Evolutionary conservation across 2,888 invertebrate species (phyloP).

Genomic region (Boloria selene): DNA sequence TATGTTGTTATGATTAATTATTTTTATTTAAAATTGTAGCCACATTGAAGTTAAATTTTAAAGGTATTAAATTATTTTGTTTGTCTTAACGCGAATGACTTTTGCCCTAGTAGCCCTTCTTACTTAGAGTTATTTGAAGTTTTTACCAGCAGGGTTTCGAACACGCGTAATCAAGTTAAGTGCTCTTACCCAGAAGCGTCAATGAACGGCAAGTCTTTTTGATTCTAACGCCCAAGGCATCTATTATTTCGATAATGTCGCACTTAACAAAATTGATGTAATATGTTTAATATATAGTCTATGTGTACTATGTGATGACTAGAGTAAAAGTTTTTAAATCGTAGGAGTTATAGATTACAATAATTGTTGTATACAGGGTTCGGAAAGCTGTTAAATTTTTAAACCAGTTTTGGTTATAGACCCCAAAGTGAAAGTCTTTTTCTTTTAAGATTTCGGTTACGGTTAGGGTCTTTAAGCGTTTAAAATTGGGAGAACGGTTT

Average conservation of each 20-base stretch:
- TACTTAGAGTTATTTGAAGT: conserved; percentile 48
- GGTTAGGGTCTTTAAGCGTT: too few species aligned
- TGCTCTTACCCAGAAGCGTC: conserved; percentile 70
- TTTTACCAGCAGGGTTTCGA: conserved; percentile 58
- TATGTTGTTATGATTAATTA: too few species aligned
- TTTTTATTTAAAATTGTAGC: too few species aligned
- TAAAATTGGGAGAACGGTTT: too few species aligned
- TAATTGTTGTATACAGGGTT: neutral
- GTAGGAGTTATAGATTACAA: neutral
- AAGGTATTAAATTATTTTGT: neutral
- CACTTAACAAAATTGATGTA: conserved; percentile 61
- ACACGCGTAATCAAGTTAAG: conserved; percentile 80
- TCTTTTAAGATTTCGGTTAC: too few species aligned
- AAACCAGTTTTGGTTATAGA: too few species aligned
- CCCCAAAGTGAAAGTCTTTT: too few species aligned
- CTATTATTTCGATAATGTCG: conserved; percentile 60
- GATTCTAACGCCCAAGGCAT: conserved; percentile 61
- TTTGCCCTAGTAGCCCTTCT: conserved; percentile 6
- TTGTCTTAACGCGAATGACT: neutral
- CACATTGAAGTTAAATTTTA: too few species aligned
- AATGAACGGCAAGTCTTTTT: conserved; percentile 63
- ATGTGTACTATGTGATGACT: conserved; percentile 14
- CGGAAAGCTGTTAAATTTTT: too few species aligned
- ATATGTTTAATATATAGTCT: conserved; percentile 24
- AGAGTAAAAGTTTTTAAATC: neutral